Base-by-base conservation (phyloP, 2,113 vertebrate genomes). In the Oriolus oriolus region DNA sequence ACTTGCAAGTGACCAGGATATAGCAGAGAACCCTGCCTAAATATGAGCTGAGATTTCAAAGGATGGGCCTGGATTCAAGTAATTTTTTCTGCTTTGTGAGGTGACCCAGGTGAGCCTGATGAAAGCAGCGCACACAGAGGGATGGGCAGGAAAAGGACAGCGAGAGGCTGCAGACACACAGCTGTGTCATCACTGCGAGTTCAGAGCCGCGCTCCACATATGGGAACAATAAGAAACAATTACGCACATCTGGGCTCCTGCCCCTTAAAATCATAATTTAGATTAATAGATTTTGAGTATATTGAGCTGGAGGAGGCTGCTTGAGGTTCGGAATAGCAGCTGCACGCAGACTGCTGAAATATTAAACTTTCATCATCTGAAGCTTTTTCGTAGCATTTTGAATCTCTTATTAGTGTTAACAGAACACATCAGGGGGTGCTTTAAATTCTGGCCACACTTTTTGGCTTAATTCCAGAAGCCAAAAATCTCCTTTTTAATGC, bases 351-450 rank as follows among this genome's bases (percentile, higher is more conserved):
- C 81, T 80, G 68, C n/a, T 86, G 82, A 85, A 91, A 91, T 94
- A 96, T 60, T 88, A 76, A 91, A 91, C 42, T 77, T 92, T 33
- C 47, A 74, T 96, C 23, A 68, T 92, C 33, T 74, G 68, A 79
- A 52, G 81, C 31, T 89, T 94, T 93, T 60, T 74, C 18, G 11
- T 83, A 68, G 89, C 2, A 4, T 91, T 96, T 93, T 89, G 70
- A 86, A 86, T 87, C 35, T 90, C 64, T 75, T 87, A 84, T 61
- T 93, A 92, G 44, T 77, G 78, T 57, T 95, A 96, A 96, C 84
- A 92, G 95, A 96, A 95, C 20, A 2, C 75, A 87, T 41, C 56
- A 60, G 70, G 64, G 49, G 45, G 45, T 84, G 70, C 37, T 92
- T 95, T 84, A 78, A 90, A 93, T 95, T 92, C 88, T 75, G 60